Conservation (phyloP, 2,888 invertebrate species). For the Diadegma fenestrale region DNA sequence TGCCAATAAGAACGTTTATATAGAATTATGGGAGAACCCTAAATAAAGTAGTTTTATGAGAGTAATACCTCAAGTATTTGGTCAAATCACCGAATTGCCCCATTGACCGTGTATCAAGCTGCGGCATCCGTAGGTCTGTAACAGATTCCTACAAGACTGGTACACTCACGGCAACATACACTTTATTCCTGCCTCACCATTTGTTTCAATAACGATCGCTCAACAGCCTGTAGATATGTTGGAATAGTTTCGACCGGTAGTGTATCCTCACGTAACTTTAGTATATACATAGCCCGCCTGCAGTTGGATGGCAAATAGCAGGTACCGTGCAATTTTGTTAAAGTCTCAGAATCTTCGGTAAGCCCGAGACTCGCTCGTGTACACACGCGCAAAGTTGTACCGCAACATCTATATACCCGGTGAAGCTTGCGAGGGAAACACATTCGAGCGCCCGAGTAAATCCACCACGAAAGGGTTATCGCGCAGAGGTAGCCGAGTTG, state of each 20-base stretch:
- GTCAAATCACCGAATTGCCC: too few species aligned
- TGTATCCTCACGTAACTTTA: conserved; percentile 10
- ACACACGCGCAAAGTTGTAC: conserved; percentile 62
- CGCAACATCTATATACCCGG: conserved; percentile 45
- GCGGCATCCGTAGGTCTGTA: neutral
- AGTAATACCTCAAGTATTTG: too few species aligned
- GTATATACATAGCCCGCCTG: conserved; percentile 11
- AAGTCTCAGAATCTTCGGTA: conserved; percentile 38
- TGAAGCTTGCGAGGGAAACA: conserved; percentile 12
- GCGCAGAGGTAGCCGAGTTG: conserved; percentile 28
- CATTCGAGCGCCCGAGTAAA: conserved; percentile 38
- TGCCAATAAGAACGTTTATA: too few species aligned
- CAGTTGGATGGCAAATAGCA: conserved; percentile 56
- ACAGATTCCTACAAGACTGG: neutral
- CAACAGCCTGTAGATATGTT: neutral
- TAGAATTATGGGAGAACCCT: too few species aligned
- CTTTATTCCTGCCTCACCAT: neutral
- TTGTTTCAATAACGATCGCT: neutral
- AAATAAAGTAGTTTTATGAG: too few species aligned
- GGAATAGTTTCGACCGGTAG: conserved; percentile 10
- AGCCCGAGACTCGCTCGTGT: conserved; percentile 54
- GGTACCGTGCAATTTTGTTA: conserved; percentile 62
- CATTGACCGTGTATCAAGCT: neutral
- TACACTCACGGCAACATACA: neutral
- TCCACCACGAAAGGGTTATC: conserved; percentile 52